Conservation (phyloP, 2,888 invertebrate species). For the Ophonus ardosiacus region DNA sequence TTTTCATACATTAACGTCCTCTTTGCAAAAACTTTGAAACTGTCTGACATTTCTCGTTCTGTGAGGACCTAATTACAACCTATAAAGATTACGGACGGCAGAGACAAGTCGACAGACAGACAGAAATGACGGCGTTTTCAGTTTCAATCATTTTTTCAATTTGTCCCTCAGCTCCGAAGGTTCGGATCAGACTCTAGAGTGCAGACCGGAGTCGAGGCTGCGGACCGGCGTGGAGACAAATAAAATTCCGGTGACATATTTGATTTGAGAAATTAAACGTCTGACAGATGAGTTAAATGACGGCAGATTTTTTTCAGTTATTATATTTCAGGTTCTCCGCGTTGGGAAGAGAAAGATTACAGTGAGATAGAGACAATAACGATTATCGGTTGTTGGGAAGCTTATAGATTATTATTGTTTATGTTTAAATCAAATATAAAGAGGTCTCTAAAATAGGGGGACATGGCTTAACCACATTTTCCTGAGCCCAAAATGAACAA, state of each 20-base stretch:
- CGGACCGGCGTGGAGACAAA: slow-evolving; percentile 29
- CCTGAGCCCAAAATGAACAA: too few relatives aligned
- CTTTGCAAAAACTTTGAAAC: background rate
- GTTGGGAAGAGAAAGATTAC: background rate
- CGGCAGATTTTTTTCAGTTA: slow-evolving; percentile 39
- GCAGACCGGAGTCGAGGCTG: background rate
- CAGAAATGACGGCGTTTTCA: slow-evolving; percentile 47
- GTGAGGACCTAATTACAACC: slow-evolving; percentile 40
- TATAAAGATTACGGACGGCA: slow-evolving; percentile 41
- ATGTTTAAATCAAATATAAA: too few relatives aligned
- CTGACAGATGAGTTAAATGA: slow-evolving; percentile 48
- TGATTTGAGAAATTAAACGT: slow-evolving; percentile 49
- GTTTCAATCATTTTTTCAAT: slow-evolving; percentile 51
- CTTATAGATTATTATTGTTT: too few relatives aligned
- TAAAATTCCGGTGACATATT: slow-evolving; percentile 50
- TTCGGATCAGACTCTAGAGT: background rate
- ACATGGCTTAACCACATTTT: too few relatives aligned
- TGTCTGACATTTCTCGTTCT: background rate
- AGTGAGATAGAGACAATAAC: background rate
- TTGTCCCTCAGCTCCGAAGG: slow-evolving; percentile 32
- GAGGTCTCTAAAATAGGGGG: too few relatives aligned
- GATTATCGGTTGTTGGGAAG: too few relatives aligned
- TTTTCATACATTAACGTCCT: background rate
- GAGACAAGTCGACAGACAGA: slow-evolving; percentile 43
- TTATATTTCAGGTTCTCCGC: background rate